Percentiles rank a stretch among this genome's conserved stretches.
Conservation (phyloP, 2,113 vertebrate genomes). For the Pavo muticus region DNA sequence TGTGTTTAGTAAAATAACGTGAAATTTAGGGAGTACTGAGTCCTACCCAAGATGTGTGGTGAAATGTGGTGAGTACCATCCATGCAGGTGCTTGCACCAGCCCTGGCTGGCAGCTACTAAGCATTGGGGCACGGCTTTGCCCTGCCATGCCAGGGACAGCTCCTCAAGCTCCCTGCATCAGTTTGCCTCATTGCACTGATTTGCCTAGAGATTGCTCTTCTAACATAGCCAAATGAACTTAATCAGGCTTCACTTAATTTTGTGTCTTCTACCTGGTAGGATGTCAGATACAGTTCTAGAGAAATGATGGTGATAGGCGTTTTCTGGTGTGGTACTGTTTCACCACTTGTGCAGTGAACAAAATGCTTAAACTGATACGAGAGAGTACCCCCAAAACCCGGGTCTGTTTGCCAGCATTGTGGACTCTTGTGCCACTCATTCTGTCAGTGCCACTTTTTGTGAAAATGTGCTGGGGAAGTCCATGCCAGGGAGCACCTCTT, state of each 20-base stretch:
- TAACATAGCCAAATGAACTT: not conserved
- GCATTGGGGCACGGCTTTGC: accelerated
- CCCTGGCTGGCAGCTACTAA: not conserved
- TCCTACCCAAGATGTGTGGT: accelerated
- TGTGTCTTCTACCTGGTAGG: not conserved
- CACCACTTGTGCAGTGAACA: not conserved
- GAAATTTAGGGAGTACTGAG: no score
- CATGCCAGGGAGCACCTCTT: no score
- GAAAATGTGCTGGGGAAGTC: not conserved
- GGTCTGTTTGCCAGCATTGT: no score
- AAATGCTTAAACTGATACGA: not conserved
- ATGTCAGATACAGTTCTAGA: accelerated
- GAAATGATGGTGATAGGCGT: not conserved
- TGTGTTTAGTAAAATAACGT: accelerated
- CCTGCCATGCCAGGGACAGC: not conserved
- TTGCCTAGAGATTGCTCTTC: not conserved
- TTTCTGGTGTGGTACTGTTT: not conserved
- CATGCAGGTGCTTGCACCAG: not conserved
- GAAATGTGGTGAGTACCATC: not conserved
- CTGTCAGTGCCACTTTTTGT: not conserved
- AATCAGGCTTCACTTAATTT: not conserved
- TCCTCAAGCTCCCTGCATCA: not conserved
- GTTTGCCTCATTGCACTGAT: not conserved
- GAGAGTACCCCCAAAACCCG: accelerated
- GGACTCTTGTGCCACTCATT: not conserved